Evolutionary conservation across 2,113 vertebrate species (phyloP).

Genomic region (Clarias gariepinus): DNA sequence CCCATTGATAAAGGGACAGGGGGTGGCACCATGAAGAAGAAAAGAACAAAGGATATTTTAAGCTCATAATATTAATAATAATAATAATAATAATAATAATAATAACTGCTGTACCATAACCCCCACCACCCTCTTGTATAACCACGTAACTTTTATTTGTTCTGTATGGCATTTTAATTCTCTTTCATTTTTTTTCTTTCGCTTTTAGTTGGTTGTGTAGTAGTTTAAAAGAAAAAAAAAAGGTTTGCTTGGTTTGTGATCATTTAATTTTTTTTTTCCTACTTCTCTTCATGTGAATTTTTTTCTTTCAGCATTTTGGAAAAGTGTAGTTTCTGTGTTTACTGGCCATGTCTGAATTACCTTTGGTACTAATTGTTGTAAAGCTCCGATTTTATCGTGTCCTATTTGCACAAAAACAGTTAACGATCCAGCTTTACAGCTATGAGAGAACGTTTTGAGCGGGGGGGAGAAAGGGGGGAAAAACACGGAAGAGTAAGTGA

Average conservation of each 20-base stretch:
- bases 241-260: constrained; percentile 70
- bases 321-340: constrained; percentile 76
- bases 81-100: constrained; percentile 27
- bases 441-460: constrained; percentile 63
- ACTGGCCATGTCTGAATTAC: constrained; percentile 77
- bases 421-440: constrained; percentile 59
- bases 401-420: constrained; percentile 68
- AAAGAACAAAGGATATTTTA: constrained; percentile 72
- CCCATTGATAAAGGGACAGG: constrained; percentile 59
- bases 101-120: constrained; percentile 93
- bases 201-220: constrained; percentile 67
- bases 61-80: constrained; percentile 78
- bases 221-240: constrained; percentile 50
- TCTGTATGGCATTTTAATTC: constrained; percentile 68
- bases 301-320: constrained; percentile 58
- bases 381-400: constrained; percentile 66
- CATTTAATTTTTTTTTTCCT: constrained; percentile 50
- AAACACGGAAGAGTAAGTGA: constrained; percentile 73
- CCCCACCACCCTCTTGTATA: constrained; percentile 80
- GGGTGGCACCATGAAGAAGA: constrained; percentile 78
- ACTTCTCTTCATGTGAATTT: constrained; percentile 48
- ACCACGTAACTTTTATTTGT: constrained; percentile 69
- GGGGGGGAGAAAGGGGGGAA: not conserved
- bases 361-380: constrained; percentile 71
- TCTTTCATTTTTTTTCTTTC: constrained; percentile 50